Percentiles rank a stretch among this genome's conserved stretches.
Conservation (phyloP, 2,797 vertebrate genomes). For the Artibeus jamaicensis region DNA sequence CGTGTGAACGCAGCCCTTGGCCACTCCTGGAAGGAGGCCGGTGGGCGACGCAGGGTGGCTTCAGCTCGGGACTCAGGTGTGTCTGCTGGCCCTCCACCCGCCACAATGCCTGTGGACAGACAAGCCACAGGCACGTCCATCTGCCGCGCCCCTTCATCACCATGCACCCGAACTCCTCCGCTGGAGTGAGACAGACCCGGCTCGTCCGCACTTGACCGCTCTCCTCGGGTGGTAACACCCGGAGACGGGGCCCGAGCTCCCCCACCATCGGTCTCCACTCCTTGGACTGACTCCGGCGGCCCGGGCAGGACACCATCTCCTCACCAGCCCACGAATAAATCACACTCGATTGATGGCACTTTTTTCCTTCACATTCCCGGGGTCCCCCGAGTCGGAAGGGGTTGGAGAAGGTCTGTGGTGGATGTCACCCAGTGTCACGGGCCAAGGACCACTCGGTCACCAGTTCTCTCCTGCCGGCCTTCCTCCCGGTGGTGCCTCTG, state of each 20-base stretch:
- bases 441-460: accelerated
- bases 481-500: background rate
- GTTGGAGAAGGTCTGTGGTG: background rate
- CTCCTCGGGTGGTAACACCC: background rate
- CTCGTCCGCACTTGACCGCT: constrained; percentile 3
- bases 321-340: background rate
- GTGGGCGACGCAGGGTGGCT: background rate
- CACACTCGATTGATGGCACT: background rate
- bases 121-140: background rate
- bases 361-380: background rate
- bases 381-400: background rate
- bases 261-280: background rate
- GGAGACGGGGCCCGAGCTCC: background rate
- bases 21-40: background rate
- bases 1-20: background rate
- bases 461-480: accelerated
- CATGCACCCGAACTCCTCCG: background rate
- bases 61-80: background rate
- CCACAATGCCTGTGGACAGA: background rate
- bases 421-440: accelerated
- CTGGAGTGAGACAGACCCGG: background rate
- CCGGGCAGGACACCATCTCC: background rate
- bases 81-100: background rate
- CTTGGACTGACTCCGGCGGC: background rate
- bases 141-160: background rate